Evolutionary conservation across 2,888 invertebrate genomes (phyloP), one percentile per base, ranked within the genome.

Genomic region (Cheilosia variabilis): DNA sequence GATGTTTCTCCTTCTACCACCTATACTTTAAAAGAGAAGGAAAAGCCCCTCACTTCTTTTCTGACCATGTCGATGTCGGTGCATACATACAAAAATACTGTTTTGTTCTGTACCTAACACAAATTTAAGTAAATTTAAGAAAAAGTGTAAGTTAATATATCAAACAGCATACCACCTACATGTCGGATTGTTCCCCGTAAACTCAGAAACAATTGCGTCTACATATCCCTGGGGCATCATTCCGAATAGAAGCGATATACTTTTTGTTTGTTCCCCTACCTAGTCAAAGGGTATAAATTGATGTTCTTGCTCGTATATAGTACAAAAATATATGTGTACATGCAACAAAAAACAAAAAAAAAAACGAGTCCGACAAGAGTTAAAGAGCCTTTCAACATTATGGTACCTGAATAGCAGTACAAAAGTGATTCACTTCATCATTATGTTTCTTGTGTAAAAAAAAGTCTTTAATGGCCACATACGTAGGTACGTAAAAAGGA

Each of bases 201-300:
- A 72, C 43, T 72, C 15, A 50, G 37, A 43, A 79, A 79, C 79
- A 79, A 79, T 72, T 68, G 73, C 31, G 80, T 81, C 80, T 81
- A 50, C 68, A 57, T 75, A 63, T 69, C 75, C 80, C 31, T 24
- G 24, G 68, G 68, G 80, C 75, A 57, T 58, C 13, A 22, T 37
- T 63, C 58, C 27, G 19, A 60, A 45, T 60, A 34, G 17, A 52
- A 62, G 41, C 19, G 19, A 71, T 60, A 24, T 50, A 52, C 41
- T 52, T 41, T 17, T 50, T 52, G 50, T 71, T 69, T 71, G 47
- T 57, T 63, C 19, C 50, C 69, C 47, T 13, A 52, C 52, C 53
- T 37, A 60, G 65, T 79, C 71, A 71, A 57, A 71, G 31, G 57
- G 63, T 62, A 71, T 50, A 47, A 57, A 37, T 55, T 62, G 24